These are phyloP conservation scores for Epinotia ramella DNA, from an alignment of 2,888 invertebrate species.

Conservation along the genomic window DNA sequence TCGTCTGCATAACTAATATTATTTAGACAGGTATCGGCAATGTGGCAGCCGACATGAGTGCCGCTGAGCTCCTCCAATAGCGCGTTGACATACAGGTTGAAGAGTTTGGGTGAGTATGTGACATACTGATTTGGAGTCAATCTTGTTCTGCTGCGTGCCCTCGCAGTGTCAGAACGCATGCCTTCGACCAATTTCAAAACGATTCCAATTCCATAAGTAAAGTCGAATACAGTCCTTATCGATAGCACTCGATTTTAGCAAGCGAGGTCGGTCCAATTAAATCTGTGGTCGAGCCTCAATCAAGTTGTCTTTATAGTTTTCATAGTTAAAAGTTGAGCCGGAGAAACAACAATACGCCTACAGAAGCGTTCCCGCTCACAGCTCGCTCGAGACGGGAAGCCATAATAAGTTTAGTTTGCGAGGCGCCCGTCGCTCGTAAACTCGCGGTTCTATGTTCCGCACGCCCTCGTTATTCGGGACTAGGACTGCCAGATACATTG, in stretches of 20 bases:
- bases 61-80: too few relatives aligned
- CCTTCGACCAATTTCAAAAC: background rate
- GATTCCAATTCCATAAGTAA: background rate
- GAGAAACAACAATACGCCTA: background rate
- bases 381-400: background rate
- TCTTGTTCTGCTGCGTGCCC: background rate
- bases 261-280: background rate
- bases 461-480: background rate
- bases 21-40: too few relatives aligned
- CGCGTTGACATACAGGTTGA: too few relatives aligned
- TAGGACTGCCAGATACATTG: background rate
- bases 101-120: too few relatives aligned
- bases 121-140: background rate
- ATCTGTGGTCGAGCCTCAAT: background rate
- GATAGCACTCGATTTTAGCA: background rate
- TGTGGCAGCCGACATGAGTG: too few relatives aligned
- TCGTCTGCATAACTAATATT: too few relatives aligned
- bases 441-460: background rate
- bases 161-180: background rate
- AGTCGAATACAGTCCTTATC: background rate
- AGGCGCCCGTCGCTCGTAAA: slow-evolving; percentile 2
- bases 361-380: background rate
- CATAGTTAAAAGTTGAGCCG: background rate
- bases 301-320: slow-evolving; percentile 4
- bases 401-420: slow-evolving; percentile 4